phyloP scores from a whole-genome alignment of 2,888 invertebrate species.

The Brachyopa scutellaris region DNA sequence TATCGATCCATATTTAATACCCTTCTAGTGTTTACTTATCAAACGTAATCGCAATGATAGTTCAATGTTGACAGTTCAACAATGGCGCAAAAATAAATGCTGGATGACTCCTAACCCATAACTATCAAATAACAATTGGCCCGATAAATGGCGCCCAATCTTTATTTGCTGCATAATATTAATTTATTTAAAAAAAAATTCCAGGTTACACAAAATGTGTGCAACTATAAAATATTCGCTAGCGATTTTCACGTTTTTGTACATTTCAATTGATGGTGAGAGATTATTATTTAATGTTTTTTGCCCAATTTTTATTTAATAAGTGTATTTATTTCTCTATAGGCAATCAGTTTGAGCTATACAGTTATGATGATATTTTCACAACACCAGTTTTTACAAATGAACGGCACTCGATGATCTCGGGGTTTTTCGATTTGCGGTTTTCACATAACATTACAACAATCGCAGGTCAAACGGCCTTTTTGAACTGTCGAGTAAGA shows the following conservation, averaged over 20 bases:
- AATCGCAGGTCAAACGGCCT: constrained; percentile 91
- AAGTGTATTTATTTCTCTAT: not conserved
- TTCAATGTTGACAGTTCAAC: no score
- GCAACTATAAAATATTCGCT: constrained; percentile 44
- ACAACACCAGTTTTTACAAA: constrained; percentile 57
- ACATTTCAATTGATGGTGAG: constrained; percentile 63
- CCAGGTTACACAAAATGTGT: constrained; percentile 49
- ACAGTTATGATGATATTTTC: constrained; percentile 63
- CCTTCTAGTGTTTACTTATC: no score
- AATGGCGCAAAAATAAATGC: no score
- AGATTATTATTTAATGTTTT: not conserved
- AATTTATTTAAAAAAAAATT: no score
- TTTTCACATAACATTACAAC: constrained; percentile 87
- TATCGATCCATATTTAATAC: no score
- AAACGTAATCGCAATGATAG: no score
- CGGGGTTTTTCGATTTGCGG: constrained; percentile 72
- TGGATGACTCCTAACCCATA: no score
- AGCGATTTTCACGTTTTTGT: constrained; percentile 47
- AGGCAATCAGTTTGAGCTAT: constrained; percentile 66
- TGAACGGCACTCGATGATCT: constrained; percentile 58
- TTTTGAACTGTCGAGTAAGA: constrained; percentile 91
- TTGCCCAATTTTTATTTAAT: not conserved
- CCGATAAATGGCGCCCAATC: no score
- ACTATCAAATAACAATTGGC: not conserved
- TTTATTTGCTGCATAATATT: not conserved